These are phyloP conservation scores for Argya squamiceps DNA, from an alignment of 2,797 vertebrate species.

Conservation along the genomic window DNA sequence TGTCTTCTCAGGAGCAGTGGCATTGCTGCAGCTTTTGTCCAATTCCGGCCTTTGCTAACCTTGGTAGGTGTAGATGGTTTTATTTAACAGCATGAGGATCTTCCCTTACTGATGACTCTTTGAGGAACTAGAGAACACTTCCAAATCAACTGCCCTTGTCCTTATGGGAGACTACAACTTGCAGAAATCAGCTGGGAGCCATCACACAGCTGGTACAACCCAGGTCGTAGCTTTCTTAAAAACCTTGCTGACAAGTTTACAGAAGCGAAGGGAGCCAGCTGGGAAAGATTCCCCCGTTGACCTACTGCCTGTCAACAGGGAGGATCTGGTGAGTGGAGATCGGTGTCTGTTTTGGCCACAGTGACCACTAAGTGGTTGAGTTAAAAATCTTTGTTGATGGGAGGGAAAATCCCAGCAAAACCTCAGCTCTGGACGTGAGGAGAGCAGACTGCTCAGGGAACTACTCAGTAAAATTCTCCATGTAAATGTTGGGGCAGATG, in stretches of 20 bases:
- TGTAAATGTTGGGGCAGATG: background rate
- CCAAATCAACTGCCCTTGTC: background rate
- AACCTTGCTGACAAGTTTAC: background rate
- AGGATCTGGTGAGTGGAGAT: fast-evolving
- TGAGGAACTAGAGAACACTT: background rate
- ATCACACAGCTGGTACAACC: background rate
- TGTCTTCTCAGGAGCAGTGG: background rate
- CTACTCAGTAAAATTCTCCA: background rate
- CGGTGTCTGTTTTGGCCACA: fast-evolving
- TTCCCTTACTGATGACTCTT: background rate
- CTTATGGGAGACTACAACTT: background rate
- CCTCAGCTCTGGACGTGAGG: background rate
- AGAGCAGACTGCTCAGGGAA: background rate
- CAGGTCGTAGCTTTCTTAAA: background rate
- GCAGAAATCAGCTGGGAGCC: background rate
- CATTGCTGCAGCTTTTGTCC: background rate
- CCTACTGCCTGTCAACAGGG: background rate
- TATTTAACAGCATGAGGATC: background rate
- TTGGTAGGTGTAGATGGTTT: background rate
- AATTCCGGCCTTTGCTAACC: background rate
- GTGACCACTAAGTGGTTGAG: background rate
- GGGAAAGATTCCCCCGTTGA: background rate
- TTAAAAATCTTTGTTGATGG: background rate
- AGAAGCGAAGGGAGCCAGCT: background rate
- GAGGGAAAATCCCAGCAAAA: background rate